phyloP scores from a whole-genome alignment of 2,888 invertebrate species.

The Lordiphosa andalusiaca region DNA sequence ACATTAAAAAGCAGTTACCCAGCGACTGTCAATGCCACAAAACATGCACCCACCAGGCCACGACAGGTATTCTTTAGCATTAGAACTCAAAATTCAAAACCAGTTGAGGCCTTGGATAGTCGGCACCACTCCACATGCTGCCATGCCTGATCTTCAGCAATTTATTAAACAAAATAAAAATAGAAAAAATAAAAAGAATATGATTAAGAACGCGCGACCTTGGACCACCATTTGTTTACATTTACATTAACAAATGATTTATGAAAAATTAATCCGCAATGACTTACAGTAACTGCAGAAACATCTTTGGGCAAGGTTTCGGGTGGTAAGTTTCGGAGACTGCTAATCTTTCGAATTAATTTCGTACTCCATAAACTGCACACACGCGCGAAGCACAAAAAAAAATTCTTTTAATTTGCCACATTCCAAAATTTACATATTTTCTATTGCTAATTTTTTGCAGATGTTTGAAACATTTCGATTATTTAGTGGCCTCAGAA shows the following conservation, averaged over 20 bases:
- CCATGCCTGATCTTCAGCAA: conserved; percentile 3
- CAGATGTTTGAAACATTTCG: too few species aligned
- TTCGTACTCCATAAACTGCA: conserved; percentile 34
- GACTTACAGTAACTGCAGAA: conserved; percentile 45
- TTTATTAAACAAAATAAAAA: conserved; percentile 17
- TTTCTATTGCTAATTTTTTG: too few species aligned
- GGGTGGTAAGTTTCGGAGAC: too few species aligned
- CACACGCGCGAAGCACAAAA: conserved; percentile 15
- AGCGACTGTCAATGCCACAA: conserved; percentile 36
- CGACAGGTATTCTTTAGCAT: conserved; percentile 46
- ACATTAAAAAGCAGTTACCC: conserved; percentile 49
- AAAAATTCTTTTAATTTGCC: conserved; percentile 20
- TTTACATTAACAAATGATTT: conserved; percentile 18
- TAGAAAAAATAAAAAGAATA: conserved; percentile 31
- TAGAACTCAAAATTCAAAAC: conserved; percentile 45
- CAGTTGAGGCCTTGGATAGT: conserved; percentile 45
- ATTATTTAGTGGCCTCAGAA: too few species aligned
- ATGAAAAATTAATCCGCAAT: conserved; percentile 34
- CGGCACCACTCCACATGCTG: conserved; percentile 21
- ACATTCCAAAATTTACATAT: conserved; percentile 1
- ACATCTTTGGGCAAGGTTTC: conserved; percentile 13
- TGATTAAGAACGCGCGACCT: conserved; percentile 47
- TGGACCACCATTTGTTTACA: conserved; percentile 30
- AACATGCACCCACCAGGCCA: conserved; percentile 27
- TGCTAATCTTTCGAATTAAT: conserved; percentile 18